These are phyloP conservation scores for Somateria mollissima DNA, from an alignment of 2,797 vertebrate species.

Conservation along the genomic window DNA sequence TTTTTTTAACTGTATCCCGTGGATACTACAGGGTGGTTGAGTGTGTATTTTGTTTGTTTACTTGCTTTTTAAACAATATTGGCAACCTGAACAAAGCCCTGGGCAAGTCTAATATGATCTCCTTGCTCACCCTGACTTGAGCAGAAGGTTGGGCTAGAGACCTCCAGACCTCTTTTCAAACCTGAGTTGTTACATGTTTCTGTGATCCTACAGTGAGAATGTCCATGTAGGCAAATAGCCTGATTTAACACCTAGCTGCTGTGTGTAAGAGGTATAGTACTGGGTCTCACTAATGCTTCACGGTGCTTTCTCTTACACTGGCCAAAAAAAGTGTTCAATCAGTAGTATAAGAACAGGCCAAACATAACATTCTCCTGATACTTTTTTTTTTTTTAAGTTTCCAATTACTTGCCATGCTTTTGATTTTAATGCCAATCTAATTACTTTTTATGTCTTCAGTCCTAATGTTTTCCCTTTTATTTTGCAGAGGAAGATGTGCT, in stretches of 20 bases:
- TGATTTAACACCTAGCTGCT: neutral
- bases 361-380: neutral
- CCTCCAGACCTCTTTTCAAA: neutral
- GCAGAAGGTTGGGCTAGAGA: neutral
- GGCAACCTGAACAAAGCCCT: neutral
- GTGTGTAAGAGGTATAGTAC: neutral
- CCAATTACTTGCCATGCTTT: neutral
- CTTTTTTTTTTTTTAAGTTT: neutral
- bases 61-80: neutral
- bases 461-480: neutral
- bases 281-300: neutral
- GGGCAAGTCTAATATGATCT: neutral
- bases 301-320: neutral
- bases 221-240: neutral
- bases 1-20: neutral
- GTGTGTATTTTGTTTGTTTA: neutral
- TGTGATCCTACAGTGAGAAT: neutral
- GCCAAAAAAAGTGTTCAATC: neutral
- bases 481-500: slow-evolving; percentile 90
- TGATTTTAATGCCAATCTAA: neutral
- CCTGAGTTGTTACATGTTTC: neutral
- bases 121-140: neutral
- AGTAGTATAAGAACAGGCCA: neutral
- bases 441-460: neutral
- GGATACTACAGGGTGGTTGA: neutral